Conservation (phyloP, 2,888 invertebrate genomes). For the Prenolepis imparis region DNA sequence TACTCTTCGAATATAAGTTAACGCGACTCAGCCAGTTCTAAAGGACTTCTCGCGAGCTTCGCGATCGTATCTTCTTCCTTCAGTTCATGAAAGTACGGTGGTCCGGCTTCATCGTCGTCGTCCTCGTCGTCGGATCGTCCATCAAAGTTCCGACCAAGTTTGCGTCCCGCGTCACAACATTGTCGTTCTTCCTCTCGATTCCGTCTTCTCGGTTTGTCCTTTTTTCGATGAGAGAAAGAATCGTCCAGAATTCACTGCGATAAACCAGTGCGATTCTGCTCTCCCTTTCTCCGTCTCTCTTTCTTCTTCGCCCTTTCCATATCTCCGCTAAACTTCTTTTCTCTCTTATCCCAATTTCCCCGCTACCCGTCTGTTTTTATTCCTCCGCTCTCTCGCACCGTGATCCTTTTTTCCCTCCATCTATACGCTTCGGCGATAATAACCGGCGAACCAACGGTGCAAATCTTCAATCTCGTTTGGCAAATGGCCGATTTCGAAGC, state of each 20-base stretch:
- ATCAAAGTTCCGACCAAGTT: conserved; percentile 79
- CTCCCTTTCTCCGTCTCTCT: conserved; percentile 10
- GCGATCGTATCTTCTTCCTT: conserved; percentile 55
- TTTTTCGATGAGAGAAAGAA: conserved; percentile 33
- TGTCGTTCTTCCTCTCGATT: conserved; percentile 28
- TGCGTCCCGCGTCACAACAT: conserved; percentile 48
- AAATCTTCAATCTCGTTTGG: conserved; percentile 77
- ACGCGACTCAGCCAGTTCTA: conserved; percentile 17
- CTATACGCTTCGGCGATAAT: conserved; percentile 75
- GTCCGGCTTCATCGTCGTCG: conserved; percentile 59
- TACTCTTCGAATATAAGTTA: conserved; percentile 40
- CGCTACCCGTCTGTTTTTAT: conserved; percentile 31
- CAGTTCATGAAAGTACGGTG: conserved; percentile 43
- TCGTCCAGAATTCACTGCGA: conserved; percentile 52
- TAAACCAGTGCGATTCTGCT: conserved; percentile 62
- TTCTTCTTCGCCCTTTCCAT: conserved; percentile 31
- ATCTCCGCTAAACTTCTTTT: conserved; percentile 23
- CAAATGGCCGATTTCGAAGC: conserved; percentile 75
- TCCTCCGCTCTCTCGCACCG: not conserved
- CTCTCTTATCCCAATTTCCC: conserved; percentile 21
- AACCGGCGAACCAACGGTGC: conserved; percentile 69
- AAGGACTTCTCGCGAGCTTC: conserved; percentile 29
- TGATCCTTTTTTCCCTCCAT: conserved; percentile 45
- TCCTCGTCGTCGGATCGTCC: conserved; percentile 76
- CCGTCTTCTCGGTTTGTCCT: conserved; percentile 46